Evolutionary conservation across 2,113 vertebrate genomes (phyloP), one percentile per base, ranked within the genome.

Genomic region (Meriones unguiculatus): DNA sequence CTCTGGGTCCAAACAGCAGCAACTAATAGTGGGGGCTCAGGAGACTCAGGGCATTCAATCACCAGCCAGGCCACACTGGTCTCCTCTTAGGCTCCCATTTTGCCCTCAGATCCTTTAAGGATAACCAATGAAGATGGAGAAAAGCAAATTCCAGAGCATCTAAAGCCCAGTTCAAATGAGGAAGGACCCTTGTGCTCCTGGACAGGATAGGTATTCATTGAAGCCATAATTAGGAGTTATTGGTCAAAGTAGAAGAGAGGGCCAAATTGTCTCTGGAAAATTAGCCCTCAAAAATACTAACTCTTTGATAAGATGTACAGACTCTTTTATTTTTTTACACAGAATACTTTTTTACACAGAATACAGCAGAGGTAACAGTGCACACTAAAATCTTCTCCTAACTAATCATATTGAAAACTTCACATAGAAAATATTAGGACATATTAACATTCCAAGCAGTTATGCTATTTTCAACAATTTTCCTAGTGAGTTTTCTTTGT

Each of bases 1-100:
- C 46, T 38, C 75, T 72, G 57, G 28, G 59, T 78, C 85, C 38
- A 88, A 54, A 92, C 38, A 97, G 95, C n/a, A 96, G 86, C 25
- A 12, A n/a, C 24, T 93, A 80, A 18, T 25, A 17, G 38, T 65
- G 52, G 32, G 38, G 8, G 50, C 62, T 46, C 38, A 3, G 12
- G 2, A n/a, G 73, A 86, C 52, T 10, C 5, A 24, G 89, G 54
- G 18, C 13, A 46, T 89, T 81, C 87, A 59, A 32, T 89, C 76
- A 62, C 73, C 38, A 13, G 72, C 12, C n/a, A 38, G 24, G 75
- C 30, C 22, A 3, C 7, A 4, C 50, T 4, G 6, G 30, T 2
- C 59, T 35, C 20, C 38, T 67, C 12, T 4, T 1, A 30, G 14
- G 62, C 76, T 28, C 1, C 0, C 7, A 0, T 28, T 32, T 95